phyloP scores from a whole-genome alignment of 2,888 invertebrate species.

The Lepidocyrtinus sp. region DNA sequence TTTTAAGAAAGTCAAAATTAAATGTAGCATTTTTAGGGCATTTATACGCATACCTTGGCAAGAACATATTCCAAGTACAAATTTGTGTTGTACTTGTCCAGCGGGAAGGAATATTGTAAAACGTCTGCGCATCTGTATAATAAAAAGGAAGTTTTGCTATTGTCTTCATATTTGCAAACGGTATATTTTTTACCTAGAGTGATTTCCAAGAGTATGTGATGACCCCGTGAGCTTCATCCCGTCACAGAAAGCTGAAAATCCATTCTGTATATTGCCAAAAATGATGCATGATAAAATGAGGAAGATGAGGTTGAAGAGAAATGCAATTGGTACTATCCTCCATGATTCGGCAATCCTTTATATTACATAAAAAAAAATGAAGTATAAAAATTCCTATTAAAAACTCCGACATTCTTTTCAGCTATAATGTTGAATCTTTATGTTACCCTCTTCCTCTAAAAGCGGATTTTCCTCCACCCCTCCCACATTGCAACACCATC shows the following conservation, averaged over 20 bases:
- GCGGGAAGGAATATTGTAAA: constrained; percentile 32
- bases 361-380: constrained; percentile 18
- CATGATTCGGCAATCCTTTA: constrained; percentile 61
- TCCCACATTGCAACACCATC: constrained; percentile 51
- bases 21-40: not conserved
- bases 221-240: constrained; percentile 21
- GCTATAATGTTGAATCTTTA: not conserved
- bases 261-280: constrained; percentile 49
- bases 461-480: constrained; percentile 50
- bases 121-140: constrained; percentile 44
- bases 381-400: not conserved
- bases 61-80: constrained; percentile 44
- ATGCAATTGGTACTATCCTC: constrained; percentile 63
- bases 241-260: constrained; percentile 58
- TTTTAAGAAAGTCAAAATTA: not conserved
- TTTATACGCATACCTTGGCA: constrained; percentile 28
- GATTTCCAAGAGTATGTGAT: constrained; percentile 21
- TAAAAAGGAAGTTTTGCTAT: not conserved
- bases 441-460: constrained; percentile 39
- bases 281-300: constrained; percentile 58
- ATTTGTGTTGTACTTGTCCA: constrained; percentile 45
- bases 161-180: not conserved
- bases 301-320: constrained; percentile 55
- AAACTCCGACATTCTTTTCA: not conserved
- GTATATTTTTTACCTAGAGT: constrained; percentile 26